Percentiles rank a stretch among this genome's conserved stretches.
Conservation (phyloP, 2,888 invertebrate species). For the Leptopilina syphax region DNA sequence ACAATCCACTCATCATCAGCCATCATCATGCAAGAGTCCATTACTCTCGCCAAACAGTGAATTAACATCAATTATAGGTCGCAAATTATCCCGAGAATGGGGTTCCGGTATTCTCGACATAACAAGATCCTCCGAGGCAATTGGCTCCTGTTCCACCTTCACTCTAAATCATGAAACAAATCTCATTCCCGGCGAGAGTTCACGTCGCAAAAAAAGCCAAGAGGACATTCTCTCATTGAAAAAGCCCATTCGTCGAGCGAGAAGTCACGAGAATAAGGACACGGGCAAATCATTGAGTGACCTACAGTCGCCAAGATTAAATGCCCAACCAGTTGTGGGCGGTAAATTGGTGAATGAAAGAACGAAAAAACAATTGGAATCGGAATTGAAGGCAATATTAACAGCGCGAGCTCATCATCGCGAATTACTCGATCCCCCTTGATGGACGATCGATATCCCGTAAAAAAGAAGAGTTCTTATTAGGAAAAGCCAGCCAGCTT, state of each 20-base stretch:
- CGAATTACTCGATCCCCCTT: conserved; percentile 74
- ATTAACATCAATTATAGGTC: conserved; percentile 70
- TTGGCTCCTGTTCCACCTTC: conserved; percentile 65
- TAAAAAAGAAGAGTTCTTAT: conserved; percentile 47
- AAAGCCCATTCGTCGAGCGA: conserved; percentile 71
- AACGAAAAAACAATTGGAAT: conserved; percentile 74
- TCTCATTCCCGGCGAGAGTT: conserved; percentile 58
- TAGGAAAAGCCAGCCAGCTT: conserved; percentile 59
- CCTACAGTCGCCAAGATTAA: conserved; percentile 67
- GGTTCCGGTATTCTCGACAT: conserved; percentile 72
- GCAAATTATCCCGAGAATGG: conserved; percentile 74
- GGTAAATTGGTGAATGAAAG: conserved; percentile 73
- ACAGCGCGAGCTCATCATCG: conserved; percentile 75
- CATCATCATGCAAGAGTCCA: conserved; percentile 65
- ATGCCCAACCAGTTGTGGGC: conserved; percentile 72
- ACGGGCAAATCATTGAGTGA: conserved; percentile 62
- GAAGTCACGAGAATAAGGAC: conserved; percentile 73
- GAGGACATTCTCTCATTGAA: conserved; percentile 62
- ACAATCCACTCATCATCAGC: conserved; percentile 57
- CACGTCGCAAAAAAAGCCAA: conserved; percentile 59
- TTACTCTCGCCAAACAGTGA: conserved; percentile 72
- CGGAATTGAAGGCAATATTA: conserved; percentile 74
- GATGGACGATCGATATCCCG: conserved; percentile 62
- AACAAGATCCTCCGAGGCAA: conserved; percentile 70
- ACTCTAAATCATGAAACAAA: conserved; percentile 65